Percentiles rank a stretch among this genome's conserved stretches.
These are phyloP conservation scores for Tinamus major DNA, from an alignment of 2,797 vertebrate genomes.

Conservation along the genomic window DNA sequence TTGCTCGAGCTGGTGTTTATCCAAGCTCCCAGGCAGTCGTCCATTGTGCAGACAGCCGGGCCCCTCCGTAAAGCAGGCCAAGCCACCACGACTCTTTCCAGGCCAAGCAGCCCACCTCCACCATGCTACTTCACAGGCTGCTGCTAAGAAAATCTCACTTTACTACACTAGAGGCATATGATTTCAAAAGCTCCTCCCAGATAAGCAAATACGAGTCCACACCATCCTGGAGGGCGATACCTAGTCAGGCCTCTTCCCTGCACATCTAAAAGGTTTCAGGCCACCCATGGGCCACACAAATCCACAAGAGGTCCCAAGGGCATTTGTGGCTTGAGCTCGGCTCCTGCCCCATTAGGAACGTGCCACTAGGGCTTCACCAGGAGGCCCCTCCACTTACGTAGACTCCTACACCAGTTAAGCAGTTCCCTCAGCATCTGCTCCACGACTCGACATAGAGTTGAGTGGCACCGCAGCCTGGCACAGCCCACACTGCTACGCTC, in stretches of 20 bases:
- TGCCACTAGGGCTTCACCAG: not conserved
- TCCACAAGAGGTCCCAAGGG: not conserved
- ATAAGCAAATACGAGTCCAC: not conserved
- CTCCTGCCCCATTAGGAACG: not conserved
- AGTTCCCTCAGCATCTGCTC: not conserved
- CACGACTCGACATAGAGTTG: not conserved
- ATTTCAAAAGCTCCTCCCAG: not conserved
- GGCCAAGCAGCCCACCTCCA: not conserved
- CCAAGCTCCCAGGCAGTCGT: not conserved
- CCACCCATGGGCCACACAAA: fast-evolving
- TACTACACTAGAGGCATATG: not conserved
- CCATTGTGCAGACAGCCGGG: not conserved
- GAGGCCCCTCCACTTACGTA: not conserved
- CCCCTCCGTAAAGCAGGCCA: not conserved
- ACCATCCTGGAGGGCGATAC: not conserved
- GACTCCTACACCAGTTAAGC: not conserved
- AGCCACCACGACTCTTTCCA: not conserved
- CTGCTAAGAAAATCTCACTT: not conserved
- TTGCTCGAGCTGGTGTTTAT: conserved; percentile 28
- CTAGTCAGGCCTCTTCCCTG: not conserved
- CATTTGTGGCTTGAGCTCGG: not conserved
- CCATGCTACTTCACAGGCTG: not conserved
- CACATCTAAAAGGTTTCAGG: not conserved
- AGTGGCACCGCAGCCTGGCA: fast-evolving
- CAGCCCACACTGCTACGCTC: not conserved